A percentile compares a stretch with the other conserved stretches of the same genome.
Evolutionary conservation across 2,888 invertebrate genomes (phyloP).

Genomic region (Drosophila pseudotakahashii): DNA sequence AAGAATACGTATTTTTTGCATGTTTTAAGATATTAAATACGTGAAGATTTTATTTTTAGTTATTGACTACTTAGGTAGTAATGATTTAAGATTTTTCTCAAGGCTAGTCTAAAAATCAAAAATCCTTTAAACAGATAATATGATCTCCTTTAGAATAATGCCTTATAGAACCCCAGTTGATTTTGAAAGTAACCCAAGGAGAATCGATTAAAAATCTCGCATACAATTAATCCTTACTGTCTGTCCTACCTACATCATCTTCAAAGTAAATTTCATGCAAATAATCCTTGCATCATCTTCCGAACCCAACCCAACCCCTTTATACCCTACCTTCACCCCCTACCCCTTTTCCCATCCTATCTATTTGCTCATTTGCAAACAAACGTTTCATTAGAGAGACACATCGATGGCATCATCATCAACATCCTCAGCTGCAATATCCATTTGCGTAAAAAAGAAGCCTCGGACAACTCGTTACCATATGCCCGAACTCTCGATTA

Average conservation of each 20-base stretch:
- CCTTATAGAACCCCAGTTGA: not conserved
- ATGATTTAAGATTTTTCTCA: too few species aligned
- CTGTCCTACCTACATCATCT: constrained; percentile 36
- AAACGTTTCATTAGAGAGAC: constrained; percentile 43
- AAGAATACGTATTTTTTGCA: not conserved
- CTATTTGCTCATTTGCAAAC: constrained; percentile 39
- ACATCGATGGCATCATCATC: constrained; percentile 23
- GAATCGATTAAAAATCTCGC: constrained; percentile 30
- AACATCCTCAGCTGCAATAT: constrained; percentile 40
- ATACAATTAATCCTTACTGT: constrained; percentile 30
- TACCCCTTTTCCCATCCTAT: not conserved
- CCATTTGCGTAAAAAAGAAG: constrained; percentile 35
- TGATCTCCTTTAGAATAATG: not conserved
- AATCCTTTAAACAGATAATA: not conserved
- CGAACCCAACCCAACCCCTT: constrained; percentile 2
- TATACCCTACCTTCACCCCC: constrained; percentile 1
- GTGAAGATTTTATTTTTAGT: too few species aligned
- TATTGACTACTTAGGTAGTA: too few species aligned
- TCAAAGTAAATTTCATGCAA: constrained; percentile 35
- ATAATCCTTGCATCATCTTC: constrained; percentile 29
- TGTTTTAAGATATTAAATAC: too few species aligned
- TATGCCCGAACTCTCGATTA: constrained; percentile 57
- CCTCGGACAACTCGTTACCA: constrained; percentile 73
- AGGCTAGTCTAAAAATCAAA: too few species aligned
- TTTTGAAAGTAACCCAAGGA: constrained; percentile 1